These are phyloP conservation scores for Spodoptera frugiperda DNA, from an alignment of 1,140 invertebrate species.

Conservation along the genomic window DNA sequence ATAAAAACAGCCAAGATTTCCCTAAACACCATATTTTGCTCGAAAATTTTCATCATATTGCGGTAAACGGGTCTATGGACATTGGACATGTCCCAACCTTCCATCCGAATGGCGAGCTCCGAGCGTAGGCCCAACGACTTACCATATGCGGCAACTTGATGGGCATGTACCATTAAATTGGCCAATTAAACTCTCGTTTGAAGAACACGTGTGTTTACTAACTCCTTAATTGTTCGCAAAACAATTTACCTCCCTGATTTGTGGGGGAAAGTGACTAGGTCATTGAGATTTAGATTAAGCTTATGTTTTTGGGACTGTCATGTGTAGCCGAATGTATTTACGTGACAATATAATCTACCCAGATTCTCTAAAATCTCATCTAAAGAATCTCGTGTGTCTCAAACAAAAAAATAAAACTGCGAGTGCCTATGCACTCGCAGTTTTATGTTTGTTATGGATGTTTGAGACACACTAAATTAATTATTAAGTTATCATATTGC, in stretches of 20 bases:
- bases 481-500: too few relatives aligned
- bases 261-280: slow-evolving; percentile 42
- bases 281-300: slow-evolving; percentile 9
- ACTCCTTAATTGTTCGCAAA: slow-evolving; percentile 49
- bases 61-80: slow-evolving; percentile 2
- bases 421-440: too few relatives aligned
- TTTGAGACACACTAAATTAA: too few relatives aligned
- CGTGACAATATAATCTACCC: too few relatives aligned
- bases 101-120: slow-evolving; percentile 21
- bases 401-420: too few relatives aligned
- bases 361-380: too few relatives aligned
- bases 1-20: too few relatives aligned
- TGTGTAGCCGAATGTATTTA: too few relatives aligned
- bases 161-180: slow-evolving; percentile 64
- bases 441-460: too few relatives aligned
- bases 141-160: slow-evolving; percentile 67
- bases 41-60: background rate
- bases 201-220: slow-evolving; percentile 47
- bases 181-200: slow-evolving; percentile 57
- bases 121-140: slow-evolving; percentile 71
- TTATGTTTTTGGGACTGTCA: background rate
- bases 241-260: slow-evolving; percentile 43
- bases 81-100: slow-evolving; percentile 26
- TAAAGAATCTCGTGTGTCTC: too few relatives aligned
- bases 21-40: background rate